Evolutionary conservation across 2,113 vertebrate genomes (phyloP), one percentile per base, ranked within the genome.

Genomic region (Oncorhynchus keta): DNA sequence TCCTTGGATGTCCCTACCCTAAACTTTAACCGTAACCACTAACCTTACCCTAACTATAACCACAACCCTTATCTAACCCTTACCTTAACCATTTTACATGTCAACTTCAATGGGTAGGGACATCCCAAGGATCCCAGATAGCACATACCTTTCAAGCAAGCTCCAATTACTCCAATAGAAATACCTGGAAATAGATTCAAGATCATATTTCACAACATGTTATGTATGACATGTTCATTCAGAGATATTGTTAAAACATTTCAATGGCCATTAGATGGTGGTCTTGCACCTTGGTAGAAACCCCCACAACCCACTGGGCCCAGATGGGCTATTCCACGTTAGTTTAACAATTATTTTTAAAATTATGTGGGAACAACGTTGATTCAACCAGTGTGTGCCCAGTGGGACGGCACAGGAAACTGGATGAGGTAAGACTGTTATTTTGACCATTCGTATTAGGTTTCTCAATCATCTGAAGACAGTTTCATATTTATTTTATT

Each of bases 191-290:
- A 45, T 45, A 45, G 55, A 57, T 57, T 57, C 55, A 57, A 20
- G 55, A 57, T 57, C 14, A 57, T 1, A 57, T 57, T 67, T 2
- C 26, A 66, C 22, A 24, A 32, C 28, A n/a, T 68, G 66, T 64
- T 64, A 26, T 26, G 9, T 64, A 26, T 26, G 9, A 64, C 62
- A 11, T 64, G 14, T 39, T 45, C 18, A 35, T 12, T 69, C 18
- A 69, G 18, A 14, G 14, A 20, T 35, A 68, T 26, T n/a, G 8
- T 24, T 13, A 45, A 28, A 8, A 26, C 22, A 45, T 5, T 13
- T 16, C 35, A 9, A 22, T n/a, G 6, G 39, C 84, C 93, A 87
- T 83, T 81, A 91, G 93, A 86, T 88, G 92, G 89, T 83, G 84
- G 84, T 88, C 73, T 73, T 85, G 45, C 76, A 72, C 81, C 73